These are phyloP conservation scores for Spinus pinus DNA, from an alignment of 2,797 vertebrate genomes.

Conservation along the genomic window DNA sequence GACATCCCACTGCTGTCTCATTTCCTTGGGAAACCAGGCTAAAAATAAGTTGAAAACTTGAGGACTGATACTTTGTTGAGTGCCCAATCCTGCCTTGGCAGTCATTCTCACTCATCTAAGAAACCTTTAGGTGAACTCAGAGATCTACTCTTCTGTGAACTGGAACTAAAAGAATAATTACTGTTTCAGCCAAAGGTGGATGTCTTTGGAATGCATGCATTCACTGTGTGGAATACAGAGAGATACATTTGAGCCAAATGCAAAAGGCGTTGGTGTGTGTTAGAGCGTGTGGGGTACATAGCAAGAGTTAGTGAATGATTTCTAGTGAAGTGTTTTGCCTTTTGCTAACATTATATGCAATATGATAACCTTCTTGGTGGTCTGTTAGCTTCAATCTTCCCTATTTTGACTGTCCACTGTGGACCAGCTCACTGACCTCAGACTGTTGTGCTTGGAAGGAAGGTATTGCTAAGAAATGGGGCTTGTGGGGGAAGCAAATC, in stretches of 20 bases:
- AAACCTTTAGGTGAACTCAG: neutral
- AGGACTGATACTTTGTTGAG: neutral
- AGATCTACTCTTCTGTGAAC: neutral
- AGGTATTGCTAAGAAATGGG: neutral
- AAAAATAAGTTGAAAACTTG: conserved; percentile 2
- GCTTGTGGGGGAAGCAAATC: neutral
- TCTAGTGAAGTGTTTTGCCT: neutral
- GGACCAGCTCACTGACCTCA: neutral
- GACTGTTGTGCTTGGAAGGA: neutral
- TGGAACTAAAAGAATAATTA: neutral
- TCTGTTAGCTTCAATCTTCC: neutral
- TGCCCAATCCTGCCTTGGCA: neutral
- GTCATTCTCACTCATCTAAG: neutral
- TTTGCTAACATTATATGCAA: neutral
- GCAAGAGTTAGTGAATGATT: neutral
- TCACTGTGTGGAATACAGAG: neutral
- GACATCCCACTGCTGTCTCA: conserved; percentile 42
- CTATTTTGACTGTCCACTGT: neutral
- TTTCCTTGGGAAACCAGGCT: conserved; percentile 37
- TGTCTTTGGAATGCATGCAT: neutral
- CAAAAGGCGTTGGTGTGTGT: neutral
- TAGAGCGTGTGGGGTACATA: neutral
- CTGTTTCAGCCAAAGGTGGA: neutral
- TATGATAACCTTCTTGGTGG: neutral
- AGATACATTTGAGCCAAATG: neutral